These are phyloP conservation scores for Drosophila rellima DNA, from an alignment of 2,888 invertebrate species.

Conservation along the genomic window DNA sequence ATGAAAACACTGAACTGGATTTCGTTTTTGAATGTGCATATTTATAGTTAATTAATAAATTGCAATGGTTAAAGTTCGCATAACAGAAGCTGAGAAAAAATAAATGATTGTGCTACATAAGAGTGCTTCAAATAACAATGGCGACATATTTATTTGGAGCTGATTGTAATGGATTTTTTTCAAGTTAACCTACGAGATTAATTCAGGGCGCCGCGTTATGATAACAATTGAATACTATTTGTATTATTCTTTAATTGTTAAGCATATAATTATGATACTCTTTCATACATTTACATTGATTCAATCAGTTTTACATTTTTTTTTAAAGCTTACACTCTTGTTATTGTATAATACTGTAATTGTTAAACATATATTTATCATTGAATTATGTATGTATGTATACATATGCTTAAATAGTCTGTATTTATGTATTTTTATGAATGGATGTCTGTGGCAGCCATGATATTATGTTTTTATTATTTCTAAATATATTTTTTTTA, in stretches of 20 bases:
- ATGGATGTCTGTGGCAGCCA: neutral
- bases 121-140: slow-evolving; percentile 28
- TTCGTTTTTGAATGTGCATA: slow-evolving; percentile 9
- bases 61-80: slow-evolving; percentile 21
- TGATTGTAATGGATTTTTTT: slow-evolving; percentile 4
- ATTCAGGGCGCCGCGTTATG: neutral
- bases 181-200: neutral
- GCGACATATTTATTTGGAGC: slow-evolving; percentile 15
- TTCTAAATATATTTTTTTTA: neutral
- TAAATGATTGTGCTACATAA: slow-evolving; percentile 6
- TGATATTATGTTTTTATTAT: neutral
- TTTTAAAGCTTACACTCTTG: neutral
- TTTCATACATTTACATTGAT: neutral
- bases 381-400: neutral
- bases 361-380: neutral
- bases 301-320: neutral
- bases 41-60: slow-evolving; percentile 73
- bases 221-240: slow-evolving; percentile 4
- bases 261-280: neutral
- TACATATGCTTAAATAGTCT: neutral
- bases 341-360: neutral
- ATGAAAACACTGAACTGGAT: slow-evolving; percentile 9
- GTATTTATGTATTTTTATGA: neutral
- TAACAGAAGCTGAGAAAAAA: neutral
- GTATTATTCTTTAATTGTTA: slow-evolving; percentile 8